phyloP scores from a whole-genome alignment of 2,113 vertebrate species.

The Odocoileus hemionus region DNA sequence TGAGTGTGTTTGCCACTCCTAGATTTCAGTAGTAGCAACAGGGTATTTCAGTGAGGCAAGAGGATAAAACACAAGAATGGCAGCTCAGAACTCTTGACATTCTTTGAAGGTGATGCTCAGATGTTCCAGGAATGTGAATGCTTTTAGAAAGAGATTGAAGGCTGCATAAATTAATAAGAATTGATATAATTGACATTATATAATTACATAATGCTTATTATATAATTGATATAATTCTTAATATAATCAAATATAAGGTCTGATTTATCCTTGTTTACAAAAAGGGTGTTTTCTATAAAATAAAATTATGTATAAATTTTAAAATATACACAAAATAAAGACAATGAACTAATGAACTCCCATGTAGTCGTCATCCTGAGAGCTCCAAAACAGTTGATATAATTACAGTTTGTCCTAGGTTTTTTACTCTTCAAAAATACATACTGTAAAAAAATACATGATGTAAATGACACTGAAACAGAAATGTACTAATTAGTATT shows the following conservation, averaged over 20 bases:
- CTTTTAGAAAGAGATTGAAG: background rate
- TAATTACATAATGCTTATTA: background rate
- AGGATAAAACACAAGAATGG: background rate
- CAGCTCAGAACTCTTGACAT: background rate
- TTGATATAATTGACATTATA: background rate
- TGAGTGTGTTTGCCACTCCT: background rate
- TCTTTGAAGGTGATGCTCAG: background rate
- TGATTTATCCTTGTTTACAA: background rate
- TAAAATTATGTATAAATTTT: background rate
- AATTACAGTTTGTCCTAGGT: background rate
- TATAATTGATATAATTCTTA: background rate
- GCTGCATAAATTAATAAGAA: background rate
- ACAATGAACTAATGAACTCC: background rate
- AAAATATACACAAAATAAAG: background rate
- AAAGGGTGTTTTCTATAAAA: background rate
- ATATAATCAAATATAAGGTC: background rate
- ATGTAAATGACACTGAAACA: background rate
- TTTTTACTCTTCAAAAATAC: background rate
- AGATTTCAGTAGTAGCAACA: background rate
- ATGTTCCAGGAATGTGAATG: background rate
- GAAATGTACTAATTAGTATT: conserved; percentile 12
- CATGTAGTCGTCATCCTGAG: background rate
- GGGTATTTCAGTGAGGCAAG: background rate
- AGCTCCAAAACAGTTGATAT: background rate
- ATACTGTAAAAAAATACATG: background rate